Evolutionary conservation across 2,797 vertebrate genomes (phyloP).

Genomic region (Paedocypris micromegethes): DNA sequence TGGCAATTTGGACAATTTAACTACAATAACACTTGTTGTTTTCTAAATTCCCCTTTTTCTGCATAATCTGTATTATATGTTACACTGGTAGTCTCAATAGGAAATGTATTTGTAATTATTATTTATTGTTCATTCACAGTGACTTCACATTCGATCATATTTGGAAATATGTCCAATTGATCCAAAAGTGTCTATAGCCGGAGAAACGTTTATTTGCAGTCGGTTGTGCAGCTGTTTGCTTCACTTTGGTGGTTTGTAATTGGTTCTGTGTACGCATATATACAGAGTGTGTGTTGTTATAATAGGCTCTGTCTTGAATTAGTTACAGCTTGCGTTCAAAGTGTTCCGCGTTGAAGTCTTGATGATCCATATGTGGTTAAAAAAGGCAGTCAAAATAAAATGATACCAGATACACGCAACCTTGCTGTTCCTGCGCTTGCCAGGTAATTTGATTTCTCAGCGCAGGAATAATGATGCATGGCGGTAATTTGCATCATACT

Average conservation of each 20-base stretch:
- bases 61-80: no score
- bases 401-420: conserved; percentile 33
- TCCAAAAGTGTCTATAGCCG: no score
- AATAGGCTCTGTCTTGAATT: conserved; percentile 36
- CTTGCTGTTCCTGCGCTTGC: conserved; percentile 9
- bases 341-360: conserved; percentile 22
- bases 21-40: no score
- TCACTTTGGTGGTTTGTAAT: conserved; percentile 19
- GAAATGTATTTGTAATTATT: no score
- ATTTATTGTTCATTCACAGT: no score
- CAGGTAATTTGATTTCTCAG: conserved; percentile 25
- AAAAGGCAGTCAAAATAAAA: conserved; percentile 23
- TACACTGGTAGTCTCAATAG: no score
- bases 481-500: conserved; percentile 13
- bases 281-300: conserved; percentile 13
- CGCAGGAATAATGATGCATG: conserved; percentile 10
- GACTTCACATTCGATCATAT: no score
- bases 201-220: background rate
- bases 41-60: no score
- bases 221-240: background rate
- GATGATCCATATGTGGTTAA: conserved; percentile 35
- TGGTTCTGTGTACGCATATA: conserved; percentile 26
- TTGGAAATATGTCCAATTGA: no score
- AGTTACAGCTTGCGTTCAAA: conserved; percentile 20
- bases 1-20: no score